phyloP scores from a whole-genome alignment of 1,140 invertebrate genomes.

The Hestina assimilis region DNA sequence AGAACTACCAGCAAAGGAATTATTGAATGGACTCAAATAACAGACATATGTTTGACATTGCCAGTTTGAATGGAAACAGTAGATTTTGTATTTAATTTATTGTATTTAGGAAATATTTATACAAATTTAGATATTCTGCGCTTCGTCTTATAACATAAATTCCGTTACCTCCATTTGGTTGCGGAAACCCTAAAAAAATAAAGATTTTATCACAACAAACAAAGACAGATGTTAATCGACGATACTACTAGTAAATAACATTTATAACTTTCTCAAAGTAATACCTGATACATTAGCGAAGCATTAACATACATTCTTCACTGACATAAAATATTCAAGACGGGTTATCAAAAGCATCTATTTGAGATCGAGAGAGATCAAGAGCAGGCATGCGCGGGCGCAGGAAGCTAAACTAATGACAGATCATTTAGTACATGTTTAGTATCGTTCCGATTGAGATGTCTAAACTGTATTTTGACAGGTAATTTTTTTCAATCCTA shows the following conservation, averaged over 20 bases:
- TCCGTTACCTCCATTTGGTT: too few species aligned
- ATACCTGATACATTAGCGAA: slow-evolving; percentile 22
- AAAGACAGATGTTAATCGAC: too few species aligned
- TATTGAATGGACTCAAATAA: too few species aligned
- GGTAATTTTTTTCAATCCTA: slow-evolving; percentile 33
- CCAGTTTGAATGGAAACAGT: too few species aligned
- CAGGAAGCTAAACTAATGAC: slow-evolving; percentile 22
- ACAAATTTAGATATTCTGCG: too few species aligned
- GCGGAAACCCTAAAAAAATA: too few species aligned
- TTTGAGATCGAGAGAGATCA: slow-evolving; percentile 35
- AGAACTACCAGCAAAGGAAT: too few species aligned
- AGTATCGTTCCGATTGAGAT: slow-evolving; percentile 45
- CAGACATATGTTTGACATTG: too few species aligned
- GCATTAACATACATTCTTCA: slow-evolving; percentile 30
- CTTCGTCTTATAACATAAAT: too few species aligned
- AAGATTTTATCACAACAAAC: slow-evolving; percentile 12
- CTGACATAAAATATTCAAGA: slow-evolving; percentile 34
- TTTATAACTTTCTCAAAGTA: slow-evolving; percentile 25
- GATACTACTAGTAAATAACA: slow-evolving; percentile 7
- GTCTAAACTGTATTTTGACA: slow-evolving; percentile 44
- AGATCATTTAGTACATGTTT: slow-evolving; percentile 46
- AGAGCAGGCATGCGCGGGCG: slow-evolving; percentile 25
- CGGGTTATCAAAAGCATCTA: slow-evolving; percentile 34
- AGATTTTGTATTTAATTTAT: too few species aligned
- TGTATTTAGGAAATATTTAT: too few species aligned